These are phyloP conservation scores for Philotrypesis tridentata DNA, from an alignment of 1,140 invertebrate genomes.

Conservation along the genomic window DNA sequence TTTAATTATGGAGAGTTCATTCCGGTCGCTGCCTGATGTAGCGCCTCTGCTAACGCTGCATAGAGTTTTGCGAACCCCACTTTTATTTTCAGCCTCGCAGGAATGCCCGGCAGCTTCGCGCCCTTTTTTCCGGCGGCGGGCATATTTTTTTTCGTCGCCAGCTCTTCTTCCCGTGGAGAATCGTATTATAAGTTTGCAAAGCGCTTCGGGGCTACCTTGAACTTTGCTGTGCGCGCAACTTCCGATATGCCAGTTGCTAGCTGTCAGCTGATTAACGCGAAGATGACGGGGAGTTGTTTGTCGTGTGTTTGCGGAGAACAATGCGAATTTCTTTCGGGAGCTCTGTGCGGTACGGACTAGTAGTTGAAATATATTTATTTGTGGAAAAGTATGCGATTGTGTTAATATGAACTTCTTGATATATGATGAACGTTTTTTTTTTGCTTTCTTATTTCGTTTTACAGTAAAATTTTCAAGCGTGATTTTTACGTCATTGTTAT, in stretches of 20 bases:
- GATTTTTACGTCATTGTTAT: too few relatives aligned
- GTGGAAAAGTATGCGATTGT: too few relatives aligned
- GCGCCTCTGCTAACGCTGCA: neutral
- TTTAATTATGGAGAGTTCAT: slow-evolving; percentile 52
- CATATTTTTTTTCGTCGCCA: neutral
- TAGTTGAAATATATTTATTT: neutral
- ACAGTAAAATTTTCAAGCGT: too few relatives aligned
- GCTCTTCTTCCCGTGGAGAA: neutral
- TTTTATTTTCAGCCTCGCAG: neutral
- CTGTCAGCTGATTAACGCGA: neutral
- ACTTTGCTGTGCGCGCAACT: neutral
- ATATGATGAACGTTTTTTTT: too few relatives aligned
- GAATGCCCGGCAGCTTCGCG: neutral
- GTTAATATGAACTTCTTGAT: too few relatives aligned
- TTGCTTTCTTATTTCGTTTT: too few relatives aligned
- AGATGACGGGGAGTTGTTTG: neutral
- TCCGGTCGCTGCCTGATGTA: slow-evolving; percentile 1
- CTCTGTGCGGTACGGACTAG: neutral
- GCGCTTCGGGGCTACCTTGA: slow-evolving; percentile 23
- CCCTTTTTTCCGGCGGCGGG: neutral
- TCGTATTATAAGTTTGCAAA: slow-evolving; percentile 30
- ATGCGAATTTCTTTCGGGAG: neutral
- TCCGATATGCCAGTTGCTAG: neutral
- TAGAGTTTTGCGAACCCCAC: neutral
- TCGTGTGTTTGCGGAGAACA: neutral